Conservation (phyloP, 2,113 vertebrate species). For the Chaenocephalus aceratus region DNA sequence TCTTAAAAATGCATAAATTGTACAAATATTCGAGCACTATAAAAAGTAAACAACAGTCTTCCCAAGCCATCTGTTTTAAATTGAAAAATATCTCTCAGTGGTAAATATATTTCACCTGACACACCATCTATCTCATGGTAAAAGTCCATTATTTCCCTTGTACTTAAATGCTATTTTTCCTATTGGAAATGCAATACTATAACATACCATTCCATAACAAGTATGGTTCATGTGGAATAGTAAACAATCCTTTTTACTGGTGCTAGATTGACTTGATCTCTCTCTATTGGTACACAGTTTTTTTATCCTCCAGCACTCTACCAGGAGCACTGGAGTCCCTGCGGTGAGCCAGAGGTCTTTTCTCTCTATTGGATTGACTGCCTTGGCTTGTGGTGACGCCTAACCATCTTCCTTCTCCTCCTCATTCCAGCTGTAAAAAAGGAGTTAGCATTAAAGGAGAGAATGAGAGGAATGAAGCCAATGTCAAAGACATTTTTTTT, state of each 20-base stretch:
- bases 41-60: constrained; percentile 61
- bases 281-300: constrained; percentile 43
- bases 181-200: constrained; percentile 34
- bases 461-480: background rate
- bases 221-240: constrained; percentile 39
- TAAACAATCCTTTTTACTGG: constrained; percentile 43
- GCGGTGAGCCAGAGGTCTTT: constrained; percentile 31
- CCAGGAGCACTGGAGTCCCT: constrained; percentile 59
- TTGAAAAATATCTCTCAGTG: constrained; percentile 39
- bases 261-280: constrained; percentile 20
- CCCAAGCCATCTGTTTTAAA: constrained; percentile 41
- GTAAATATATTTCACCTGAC: constrained; percentile 48
- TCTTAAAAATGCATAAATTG: constrained; percentile 72
- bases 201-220: constrained; percentile 53
- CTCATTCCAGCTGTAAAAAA: constrained; percentile 61
- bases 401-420: constrained; percentile 68
- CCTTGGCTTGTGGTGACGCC: constrained; percentile 67
- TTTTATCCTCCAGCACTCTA: constrained; percentile 41
- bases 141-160: constrained; percentile 40
- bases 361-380: constrained; percentile 47
- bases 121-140: constrained; percentile 35
- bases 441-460: background rate
- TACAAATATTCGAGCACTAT: constrained; percentile 72
- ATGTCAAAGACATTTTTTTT: too few species aligned
- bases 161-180: constrained; percentile 40